phyloP scores from a whole-genome alignment of 2,888 invertebrate genomes.

The Clusia tigrina region DNA sequence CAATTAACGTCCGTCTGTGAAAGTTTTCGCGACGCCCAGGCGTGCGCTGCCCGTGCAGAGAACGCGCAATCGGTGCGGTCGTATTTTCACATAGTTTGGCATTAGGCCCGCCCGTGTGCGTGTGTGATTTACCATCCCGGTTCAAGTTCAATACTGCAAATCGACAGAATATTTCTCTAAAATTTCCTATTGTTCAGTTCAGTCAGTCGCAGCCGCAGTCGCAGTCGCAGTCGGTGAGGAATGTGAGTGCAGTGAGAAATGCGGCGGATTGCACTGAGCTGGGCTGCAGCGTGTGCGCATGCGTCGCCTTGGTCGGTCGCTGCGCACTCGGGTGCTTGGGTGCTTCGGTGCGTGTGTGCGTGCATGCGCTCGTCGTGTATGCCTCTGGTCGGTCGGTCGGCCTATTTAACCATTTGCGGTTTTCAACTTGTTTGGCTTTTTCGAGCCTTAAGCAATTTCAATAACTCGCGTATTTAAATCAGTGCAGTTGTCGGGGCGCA shows the following conservation, averaged over 20 bases:
- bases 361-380: background rate
- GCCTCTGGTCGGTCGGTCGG: slow-evolving; percentile 19
- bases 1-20: slow-evolving; percentile 7
- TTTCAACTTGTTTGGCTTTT: slow-evolving; percentile 52
- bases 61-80: too few relatives aligned
- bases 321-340: background rate
- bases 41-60: too few relatives aligned
- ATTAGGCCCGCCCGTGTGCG: too few relatives aligned
- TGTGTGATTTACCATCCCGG: too few relatives aligned
- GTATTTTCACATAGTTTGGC: too few relatives aligned
- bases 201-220: too few relatives aligned
- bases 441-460: slow-evolving; percentile 9
- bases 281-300: background rate
- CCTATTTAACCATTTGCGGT: slow-evolving; percentile 58
- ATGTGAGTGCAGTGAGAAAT: background rate
- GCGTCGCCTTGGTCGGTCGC: background rate
- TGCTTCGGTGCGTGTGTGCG: background rate
- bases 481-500: slow-evolving; percentile 25
- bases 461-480: slow-evolving; percentile 15
- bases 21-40: slow-evolving; percentile 4
- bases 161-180: background rate
- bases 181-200: too few relatives aligned
- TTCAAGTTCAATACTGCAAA: slow-evolving; percentile 7
- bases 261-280: background rate
- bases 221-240: too few relatives aligned